Percentiles rank a stretch among this genome's conserved stretches.
These are phyloP conservation scores for Lasioglossum marginatum DNA, from an alignment of 2,888 invertebrate genomes.

Conservation along the genomic window DNA sequence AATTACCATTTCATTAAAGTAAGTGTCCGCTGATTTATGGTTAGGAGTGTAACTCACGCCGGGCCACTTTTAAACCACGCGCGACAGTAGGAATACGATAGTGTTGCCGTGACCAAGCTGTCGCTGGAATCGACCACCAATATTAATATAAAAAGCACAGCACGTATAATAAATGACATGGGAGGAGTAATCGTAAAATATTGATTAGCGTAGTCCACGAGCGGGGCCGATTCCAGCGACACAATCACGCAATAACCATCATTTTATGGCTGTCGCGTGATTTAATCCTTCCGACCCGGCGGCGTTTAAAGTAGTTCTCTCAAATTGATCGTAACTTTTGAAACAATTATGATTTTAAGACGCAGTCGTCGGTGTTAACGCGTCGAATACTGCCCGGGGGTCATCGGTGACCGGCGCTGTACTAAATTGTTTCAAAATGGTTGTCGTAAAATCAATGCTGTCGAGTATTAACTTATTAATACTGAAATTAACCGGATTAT, in stretches of 20 bases:
- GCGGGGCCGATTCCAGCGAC: neutral
- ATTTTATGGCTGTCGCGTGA: neutral
- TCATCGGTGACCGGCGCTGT: neutral
- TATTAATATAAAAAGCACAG: neutral
- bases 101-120: neutral
- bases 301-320: slow-evolving; percentile 1
- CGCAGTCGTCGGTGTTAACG: neutral
- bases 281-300: neutral
- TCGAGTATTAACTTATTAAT: neutral
- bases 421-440: neutral
- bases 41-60: neutral
- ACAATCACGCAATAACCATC: neutral
- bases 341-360: slow-evolving; percentile 4
- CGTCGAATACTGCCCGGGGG: neutral
- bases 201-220: neutral
- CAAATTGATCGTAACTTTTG: slow-evolving; percentile 3
- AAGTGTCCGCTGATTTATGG: too few relatives aligned
- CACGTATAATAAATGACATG: neutral
- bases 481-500: neutral
- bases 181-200: neutral
- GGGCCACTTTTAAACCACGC: neutral
- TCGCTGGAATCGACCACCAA: neutral
- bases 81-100: neutral
- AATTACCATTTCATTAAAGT: too few relatives aligned
- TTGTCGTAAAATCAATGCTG: neutral